Evolutionary conservation across 2,113 vertebrate genomes (phyloP).

Genomic region (Lynx canadensis): DNA sequence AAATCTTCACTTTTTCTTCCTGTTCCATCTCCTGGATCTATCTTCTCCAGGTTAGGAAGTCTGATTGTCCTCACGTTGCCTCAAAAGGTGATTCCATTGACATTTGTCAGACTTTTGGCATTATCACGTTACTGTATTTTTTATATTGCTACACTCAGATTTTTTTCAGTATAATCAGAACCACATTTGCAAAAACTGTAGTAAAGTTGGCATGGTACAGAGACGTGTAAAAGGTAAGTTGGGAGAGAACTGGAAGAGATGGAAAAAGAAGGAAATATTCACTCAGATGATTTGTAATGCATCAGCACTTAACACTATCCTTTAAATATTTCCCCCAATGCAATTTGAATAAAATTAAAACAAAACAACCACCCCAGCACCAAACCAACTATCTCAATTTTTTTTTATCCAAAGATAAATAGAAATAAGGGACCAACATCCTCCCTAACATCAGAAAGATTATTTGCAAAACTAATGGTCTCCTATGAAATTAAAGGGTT

Average conservation of each 20-base stretch:
- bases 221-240: neutral
- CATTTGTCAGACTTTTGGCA: neutral
- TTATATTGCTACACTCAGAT: neutral
- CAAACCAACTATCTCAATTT: slow-evolving; percentile 17
- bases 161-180: neutral
- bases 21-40: neutral
- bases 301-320: neutral
- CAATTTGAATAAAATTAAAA: slow-evolving; percentile 5
- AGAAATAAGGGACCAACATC: slow-evolving; percentile 15
- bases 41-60: neutral
- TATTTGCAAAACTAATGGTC: slow-evolving; percentile 36
- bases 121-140: neutral
- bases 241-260: neutral
- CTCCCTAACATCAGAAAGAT: slow-evolving; percentile 22
- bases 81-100: slow-evolving; percentile 13
- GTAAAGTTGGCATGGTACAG: neutral
- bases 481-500: neutral
- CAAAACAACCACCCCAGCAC: neutral
- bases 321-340: neutral
- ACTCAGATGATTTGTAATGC: neutral
- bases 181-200: neutral
- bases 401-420: slow-evolving; percentile 26
- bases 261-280: neutral
- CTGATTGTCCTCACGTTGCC: neutral
- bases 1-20: neutral